phyloP scores from a whole-genome alignment of 2,797 vertebrate genomes.

The Tympanoctomys barrerae region DNA sequence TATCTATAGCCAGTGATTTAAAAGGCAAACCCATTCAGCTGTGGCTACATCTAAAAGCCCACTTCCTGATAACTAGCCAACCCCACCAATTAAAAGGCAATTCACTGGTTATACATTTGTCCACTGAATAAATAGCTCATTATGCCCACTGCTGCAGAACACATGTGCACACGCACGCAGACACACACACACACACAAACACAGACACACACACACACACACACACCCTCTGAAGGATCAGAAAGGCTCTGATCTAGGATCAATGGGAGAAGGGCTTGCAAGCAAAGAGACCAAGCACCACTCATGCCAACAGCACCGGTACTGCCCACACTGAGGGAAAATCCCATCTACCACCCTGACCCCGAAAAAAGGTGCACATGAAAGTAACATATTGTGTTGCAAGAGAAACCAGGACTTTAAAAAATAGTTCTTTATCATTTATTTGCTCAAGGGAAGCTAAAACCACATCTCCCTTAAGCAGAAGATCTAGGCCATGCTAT shows the following conservation, averaged over 20 bases:
- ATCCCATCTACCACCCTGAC: not conserved
- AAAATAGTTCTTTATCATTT: slow-evolving; percentile 65
- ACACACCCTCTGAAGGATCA: too few relatives aligned
- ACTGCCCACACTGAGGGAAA: not conserved
- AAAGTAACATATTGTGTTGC: slow-evolving; percentile 11
- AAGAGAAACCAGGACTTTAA: slow-evolving; percentile 63
- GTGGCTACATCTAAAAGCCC: not conserved
- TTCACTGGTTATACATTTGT: not conserved
- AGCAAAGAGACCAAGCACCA: slow-evolving; percentile 2
- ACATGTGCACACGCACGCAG: rapidly evolving
- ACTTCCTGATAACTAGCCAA: not conserved
- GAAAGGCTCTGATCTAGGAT: slow-evolving; percentile 4
- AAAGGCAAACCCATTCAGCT: not conserved
- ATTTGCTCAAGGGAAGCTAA: slow-evolving; percentile 52
- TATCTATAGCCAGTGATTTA: not conserved
- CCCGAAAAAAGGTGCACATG: not conserved
- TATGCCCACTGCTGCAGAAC: slow-evolving; percentile 35
- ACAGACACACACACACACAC: too few relatives aligned
- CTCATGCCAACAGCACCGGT: not conserved
- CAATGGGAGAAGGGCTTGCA: not conserved
- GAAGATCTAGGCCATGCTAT: slow-evolving; percentile 51
- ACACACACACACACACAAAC: too few relatives aligned
- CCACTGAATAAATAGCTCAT: slow-evolving; percentile 32
- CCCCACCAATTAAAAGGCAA: not conserved
- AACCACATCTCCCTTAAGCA: too few relatives aligned